A percentile compares a stretch with the other conserved stretches of the same genome.
Conservation (phyloP, 37 sponge, comb jelly and placozoan genomes). For the Mnemiopsis leidyi region DNA sequence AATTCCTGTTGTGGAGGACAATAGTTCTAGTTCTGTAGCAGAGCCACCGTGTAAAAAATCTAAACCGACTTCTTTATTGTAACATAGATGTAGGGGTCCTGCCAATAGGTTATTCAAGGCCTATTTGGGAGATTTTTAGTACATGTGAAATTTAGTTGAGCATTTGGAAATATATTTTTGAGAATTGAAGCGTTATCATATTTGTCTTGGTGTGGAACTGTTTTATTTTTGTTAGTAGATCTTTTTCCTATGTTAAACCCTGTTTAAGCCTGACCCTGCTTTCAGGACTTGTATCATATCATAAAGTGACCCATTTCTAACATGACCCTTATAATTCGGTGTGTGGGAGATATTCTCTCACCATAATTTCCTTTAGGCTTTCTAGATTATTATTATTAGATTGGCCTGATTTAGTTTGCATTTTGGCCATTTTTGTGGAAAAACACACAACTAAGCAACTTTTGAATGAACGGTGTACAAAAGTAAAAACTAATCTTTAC, state of each 20-base stretch:
- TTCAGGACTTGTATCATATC: too few species aligned
- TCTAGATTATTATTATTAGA: too few species aligned
- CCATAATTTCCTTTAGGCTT: too few species aligned
- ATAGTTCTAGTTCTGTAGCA: neutral
- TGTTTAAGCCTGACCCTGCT: neutral
- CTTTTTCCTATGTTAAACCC: neutral
- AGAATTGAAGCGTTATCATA: neutral
- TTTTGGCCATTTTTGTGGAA: too few species aligned
- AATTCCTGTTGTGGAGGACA: neutral
- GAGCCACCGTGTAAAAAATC: neutral
- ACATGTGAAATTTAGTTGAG: neutral
- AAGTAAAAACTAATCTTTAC: too few species aligned
- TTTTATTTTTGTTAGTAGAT: neutral
- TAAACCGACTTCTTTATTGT: neutral
- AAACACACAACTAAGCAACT: too few species aligned
- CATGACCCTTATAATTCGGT: too few species aligned
- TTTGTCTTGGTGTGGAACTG: neutral
- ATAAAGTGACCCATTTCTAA: too few species aligned
- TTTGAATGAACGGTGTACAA: too few species aligned
- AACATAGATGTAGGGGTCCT: neutral
- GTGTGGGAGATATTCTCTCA: too few species aligned
- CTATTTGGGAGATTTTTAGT: neutral
- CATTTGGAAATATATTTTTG: neutral
- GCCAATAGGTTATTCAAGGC: neutral
- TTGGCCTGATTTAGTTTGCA: too few species aligned